Conservation (phyloP, 2,888 invertebrate genomes). For the Calameuta pallipes region DNA sequence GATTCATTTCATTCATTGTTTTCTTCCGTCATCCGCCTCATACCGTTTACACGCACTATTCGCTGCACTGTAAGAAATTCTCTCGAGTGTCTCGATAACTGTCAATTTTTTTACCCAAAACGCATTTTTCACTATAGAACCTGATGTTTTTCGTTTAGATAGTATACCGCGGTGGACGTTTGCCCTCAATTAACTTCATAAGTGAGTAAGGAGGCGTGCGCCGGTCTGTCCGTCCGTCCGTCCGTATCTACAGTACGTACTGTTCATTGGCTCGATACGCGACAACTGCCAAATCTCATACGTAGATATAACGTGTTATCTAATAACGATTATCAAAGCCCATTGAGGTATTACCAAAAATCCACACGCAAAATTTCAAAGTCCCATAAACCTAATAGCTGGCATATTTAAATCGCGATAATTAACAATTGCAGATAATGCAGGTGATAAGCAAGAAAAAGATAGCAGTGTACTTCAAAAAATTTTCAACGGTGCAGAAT, state of each 20-base stretch:
- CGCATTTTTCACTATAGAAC: neutral
- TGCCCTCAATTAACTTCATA: constrained; percentile 67
- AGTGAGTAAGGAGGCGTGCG: constrained; percentile 66
- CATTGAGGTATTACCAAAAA: neutral
- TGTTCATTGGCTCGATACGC: constrained; percentile 15
- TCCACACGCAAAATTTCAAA: neutral
- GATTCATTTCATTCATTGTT: neutral
- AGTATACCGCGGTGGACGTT: constrained; percentile 62
- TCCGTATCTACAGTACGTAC: constrained; percentile 34
- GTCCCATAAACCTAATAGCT: neutral
- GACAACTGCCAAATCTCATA: constrained; percentile 41
- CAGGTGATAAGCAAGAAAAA: neutral
- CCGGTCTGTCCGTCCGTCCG: constrained; percentile 45
- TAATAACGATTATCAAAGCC: neutral
- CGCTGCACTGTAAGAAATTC: neutral
- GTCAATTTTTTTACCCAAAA: neutral
- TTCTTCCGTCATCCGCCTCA: neutral
- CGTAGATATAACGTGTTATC: neutral
- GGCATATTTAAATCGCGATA: no score
- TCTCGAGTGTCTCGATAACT: neutral
- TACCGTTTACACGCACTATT: neutral
- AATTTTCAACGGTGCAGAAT: neutral
- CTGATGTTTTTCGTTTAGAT: constrained; percentile 60
- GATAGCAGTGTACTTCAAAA: neutral
- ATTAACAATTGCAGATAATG: neutral